Evolutionary conservation across 30 jellyfish, hydroid and myxozoan species (phyloP), one percentile per base, ranked within the genome.

Genomic region (Nemopilema nomurai): DNA sequence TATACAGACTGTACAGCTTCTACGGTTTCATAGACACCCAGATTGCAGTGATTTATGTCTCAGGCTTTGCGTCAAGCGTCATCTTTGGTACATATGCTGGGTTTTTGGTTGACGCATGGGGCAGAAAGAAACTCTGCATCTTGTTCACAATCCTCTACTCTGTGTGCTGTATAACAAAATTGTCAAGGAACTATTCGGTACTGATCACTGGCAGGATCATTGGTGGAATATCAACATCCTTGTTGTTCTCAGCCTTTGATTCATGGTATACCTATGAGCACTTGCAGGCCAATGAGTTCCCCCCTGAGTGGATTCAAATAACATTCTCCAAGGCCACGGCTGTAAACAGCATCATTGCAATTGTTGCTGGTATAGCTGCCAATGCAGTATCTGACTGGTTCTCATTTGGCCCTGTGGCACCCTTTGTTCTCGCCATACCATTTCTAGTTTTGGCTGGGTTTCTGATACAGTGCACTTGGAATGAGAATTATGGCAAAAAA

Each of bases 51-150:
- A 90, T 95, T 8, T 95, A 95, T 74, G 97, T 95, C 51, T 71
- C 97, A 76, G 97, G 99, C 17, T 95, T 90, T 86, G 96, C 72
- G n/a, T 93, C 98, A 25, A 93, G 98, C 79, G 90, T 93, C 71
- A 23, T 93, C 53, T 93, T 93, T 84, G 98, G 98, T 6, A 87
- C 97, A 21, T 88, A 88, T 67, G 95, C 99, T 27, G 96, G 97
- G 7, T 77, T 90, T 28, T 78, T 95, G 18, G 91, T 91, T 16
- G 98, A 93, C 84, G 84, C 90, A 1, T 89, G 84, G 87, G 98
- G 98, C 31, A 77, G 98, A 22, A 93, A 93, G 89, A 93, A 88
- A 69, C 65, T 95, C 28, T 90, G 97, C 81, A 80, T 95, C 17
- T 49, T 95, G 24, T 95, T 95, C 77, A 90, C 99, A 17, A 64